Evolutionary conservation across 2,797 vertebrate species (phyloP).

Genomic region (Momotus momota): DNA sequence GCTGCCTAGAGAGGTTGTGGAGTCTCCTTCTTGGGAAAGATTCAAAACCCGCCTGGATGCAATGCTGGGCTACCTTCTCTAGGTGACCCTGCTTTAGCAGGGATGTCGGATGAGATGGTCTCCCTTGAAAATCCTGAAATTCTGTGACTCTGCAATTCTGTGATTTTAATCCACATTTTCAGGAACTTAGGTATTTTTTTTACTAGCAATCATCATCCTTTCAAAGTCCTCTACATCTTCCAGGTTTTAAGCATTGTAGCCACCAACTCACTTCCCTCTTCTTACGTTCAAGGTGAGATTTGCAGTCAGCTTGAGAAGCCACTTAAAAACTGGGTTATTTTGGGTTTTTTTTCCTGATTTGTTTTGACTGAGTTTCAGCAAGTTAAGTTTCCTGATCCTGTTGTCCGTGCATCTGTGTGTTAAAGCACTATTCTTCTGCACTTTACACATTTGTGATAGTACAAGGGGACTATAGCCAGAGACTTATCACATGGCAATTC

Average conservation of each 20-base stretch:
- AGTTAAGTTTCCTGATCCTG: not conserved
- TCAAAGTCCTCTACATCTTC: not conserved
- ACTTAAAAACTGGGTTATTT: not conserved
- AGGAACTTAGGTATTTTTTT: not conserved
- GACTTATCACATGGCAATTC: not conserved
- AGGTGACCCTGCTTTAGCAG: not conserved
- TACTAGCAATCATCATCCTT: not conserved
- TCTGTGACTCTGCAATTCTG: not conserved
- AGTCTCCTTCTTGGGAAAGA: not conserved
- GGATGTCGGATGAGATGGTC: not conserved
- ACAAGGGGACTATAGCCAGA: not conserved
- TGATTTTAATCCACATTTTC: not conserved
- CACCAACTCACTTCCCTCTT: not conserved
- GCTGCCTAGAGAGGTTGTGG: not conserved
- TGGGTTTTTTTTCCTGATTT: not conserved
- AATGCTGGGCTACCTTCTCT: too few species aligned
- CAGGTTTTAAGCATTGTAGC: not conserved
- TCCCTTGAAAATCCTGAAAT: not conserved
- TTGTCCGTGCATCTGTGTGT: rapidly evolving
- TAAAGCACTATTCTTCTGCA: not conserved
- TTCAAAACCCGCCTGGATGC: not conserved
- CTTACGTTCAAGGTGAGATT: not conserved
- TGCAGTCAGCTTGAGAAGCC: not conserved
- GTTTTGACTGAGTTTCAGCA: not conserved
- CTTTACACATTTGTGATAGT: not conserved